Conservation (phyloP, 2,797 vertebrate species). For the Lerista edwardsae region DNA sequence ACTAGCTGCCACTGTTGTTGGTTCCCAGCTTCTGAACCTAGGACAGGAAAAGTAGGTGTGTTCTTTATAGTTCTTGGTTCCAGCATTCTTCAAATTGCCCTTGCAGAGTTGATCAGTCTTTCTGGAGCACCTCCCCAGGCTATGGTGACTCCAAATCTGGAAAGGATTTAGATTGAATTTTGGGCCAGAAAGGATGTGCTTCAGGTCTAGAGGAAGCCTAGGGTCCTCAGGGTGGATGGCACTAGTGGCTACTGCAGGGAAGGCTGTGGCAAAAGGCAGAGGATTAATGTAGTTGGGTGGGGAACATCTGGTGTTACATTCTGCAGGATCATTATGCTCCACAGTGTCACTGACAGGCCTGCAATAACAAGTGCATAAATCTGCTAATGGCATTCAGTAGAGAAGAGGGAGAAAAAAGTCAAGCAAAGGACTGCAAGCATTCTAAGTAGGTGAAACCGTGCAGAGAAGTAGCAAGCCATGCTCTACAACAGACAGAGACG, state of each 20-base stretch:
- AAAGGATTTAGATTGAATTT: background rate
- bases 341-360: constrained; percentile 32
- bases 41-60: background rate
- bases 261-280: background rate
- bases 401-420: constrained; percentile 73
- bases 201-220: constrained; percentile 1
- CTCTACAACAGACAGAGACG: constrained; percentile 89
- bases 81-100: background rate
- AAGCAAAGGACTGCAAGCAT: constrained; percentile 81
- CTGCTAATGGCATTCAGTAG: constrained; percentile 83
- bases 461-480: constrained; percentile 94
- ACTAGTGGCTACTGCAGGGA: constrained; percentile 6
- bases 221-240: background rate
- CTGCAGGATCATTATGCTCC: constrained; percentile 17
- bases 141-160: background rate
- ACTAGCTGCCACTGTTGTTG: background rate
- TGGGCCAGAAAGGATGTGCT: constrained; percentile 5
- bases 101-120: background rate
- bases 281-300: background rate
- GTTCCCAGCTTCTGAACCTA: background rate
- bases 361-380: constrained; percentile 82
- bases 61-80: constrained; percentile 11
- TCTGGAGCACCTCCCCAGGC: background rate
- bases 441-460: constrained; percentile 88
- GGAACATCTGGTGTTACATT: constrained; percentile 13